Evolutionary conservation across 2,888 invertebrate species (phyloP).

Genomic region (Drosophila dives): DNA sequence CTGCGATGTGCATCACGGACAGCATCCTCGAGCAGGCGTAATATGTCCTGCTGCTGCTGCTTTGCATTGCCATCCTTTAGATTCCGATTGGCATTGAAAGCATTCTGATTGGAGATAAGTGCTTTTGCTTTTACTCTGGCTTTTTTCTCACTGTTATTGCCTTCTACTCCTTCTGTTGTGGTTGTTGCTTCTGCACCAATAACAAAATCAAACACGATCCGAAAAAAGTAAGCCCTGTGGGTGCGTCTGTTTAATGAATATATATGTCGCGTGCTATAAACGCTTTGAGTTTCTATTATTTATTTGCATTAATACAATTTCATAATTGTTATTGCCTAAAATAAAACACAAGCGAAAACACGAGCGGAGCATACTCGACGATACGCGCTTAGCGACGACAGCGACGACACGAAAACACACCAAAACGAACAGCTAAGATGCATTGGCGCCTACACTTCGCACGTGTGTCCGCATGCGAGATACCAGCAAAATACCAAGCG

Average conservation of each 20-base stretch:
- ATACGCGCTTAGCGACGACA: constrained; percentile 52
- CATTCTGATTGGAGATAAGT: constrained; percentile 86
- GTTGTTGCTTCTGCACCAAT: constrained; percentile 4
- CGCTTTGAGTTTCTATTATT: constrained; percentile 27
- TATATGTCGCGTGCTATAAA: constrained; percentile 21
- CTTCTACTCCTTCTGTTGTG: not conserved
- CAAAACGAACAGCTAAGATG: constrained; percentile 30
- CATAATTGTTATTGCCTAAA: constrained; percentile 31
- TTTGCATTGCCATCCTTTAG: constrained; percentile 86
- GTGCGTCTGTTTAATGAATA: constrained; percentile 2
- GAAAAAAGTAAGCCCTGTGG: constrained; percentile 34
- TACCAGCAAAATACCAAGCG: constrained; percentile 7
- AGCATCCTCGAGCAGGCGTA: constrained; percentile 86
- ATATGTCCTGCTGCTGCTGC: constrained; percentile 86
- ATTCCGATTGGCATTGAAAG: constrained; percentile 88
- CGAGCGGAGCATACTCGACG: constrained; percentile 17
- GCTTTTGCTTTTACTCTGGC: constrained; percentile 12
- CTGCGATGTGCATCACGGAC: constrained; percentile 86
- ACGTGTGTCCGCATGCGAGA: constrained; percentile 31
- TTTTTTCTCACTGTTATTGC: constrained; percentile 4
- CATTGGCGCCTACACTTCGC: constrained; percentile 26
- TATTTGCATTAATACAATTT: constrained; percentile 39
- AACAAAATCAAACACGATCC: constrained; percentile 35
- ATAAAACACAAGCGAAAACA: constrained; percentile 37
- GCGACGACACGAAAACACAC: constrained; percentile 55